A percentile compares a stretch with the other conserved stretches of the same genome.
These are phyloP conservation scores for Pelecanus crispus DNA, from an alignment of 2,113 vertebrate genomes.

Conservation along the genomic window DNA sequence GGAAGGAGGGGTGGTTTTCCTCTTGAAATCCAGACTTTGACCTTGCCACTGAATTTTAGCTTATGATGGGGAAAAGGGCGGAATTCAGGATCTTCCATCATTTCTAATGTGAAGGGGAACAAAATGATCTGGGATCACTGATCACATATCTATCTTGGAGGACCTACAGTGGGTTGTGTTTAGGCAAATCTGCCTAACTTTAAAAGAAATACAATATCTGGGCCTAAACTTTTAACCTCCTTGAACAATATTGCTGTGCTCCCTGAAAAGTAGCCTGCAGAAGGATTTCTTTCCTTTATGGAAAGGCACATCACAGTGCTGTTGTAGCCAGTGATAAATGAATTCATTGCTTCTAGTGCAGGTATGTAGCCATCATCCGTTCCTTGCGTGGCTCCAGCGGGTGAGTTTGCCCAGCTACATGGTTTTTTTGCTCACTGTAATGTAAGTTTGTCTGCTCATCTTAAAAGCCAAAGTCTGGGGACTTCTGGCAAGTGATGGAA, in stretches of 20 bases:
- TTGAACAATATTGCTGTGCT: background rate
- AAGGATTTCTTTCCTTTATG: background rate
- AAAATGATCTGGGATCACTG: background rate
- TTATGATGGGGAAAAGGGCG: background rate
- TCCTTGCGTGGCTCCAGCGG: background rate
- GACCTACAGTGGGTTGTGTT: background rate
- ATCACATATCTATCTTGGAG: background rate
- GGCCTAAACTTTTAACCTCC: background rate
- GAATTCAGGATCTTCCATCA: rapidly evolving
- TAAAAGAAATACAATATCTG: background rate
- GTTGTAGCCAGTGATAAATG: background rate
- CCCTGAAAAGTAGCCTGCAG: background rate
- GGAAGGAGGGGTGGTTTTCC: background rate
- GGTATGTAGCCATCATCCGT: background rate
- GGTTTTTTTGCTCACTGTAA: background rate
- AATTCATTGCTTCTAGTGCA: background rate
- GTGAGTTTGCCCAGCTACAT: background rate
- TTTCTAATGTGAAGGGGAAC: background rate
- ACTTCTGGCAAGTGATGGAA: background rate
- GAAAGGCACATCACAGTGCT: background rate
- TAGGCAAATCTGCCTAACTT: background rate
- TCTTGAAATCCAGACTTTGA: background rate
- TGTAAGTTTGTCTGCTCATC: background rate
- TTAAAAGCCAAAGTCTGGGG: background rate
- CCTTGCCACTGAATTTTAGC: background rate